Conservation (phyloP, 1,140 invertebrate genomes). For the Ceratosolen solmsi region DNA sequence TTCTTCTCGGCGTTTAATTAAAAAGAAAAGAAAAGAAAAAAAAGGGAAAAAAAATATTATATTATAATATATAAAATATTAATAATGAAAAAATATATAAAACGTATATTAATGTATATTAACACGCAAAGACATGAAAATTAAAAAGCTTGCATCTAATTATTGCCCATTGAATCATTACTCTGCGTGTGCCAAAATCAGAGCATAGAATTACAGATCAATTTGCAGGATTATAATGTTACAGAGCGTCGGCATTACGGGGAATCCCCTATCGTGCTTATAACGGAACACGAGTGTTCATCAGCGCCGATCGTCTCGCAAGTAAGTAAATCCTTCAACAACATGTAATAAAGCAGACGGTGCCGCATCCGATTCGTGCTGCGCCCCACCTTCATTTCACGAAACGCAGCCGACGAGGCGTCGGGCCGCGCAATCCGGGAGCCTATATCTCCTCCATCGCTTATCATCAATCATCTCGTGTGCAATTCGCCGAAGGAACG, state of each 20-base stretch:
- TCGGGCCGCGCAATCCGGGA: conserved; percentile 23
- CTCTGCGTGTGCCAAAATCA: background rate
- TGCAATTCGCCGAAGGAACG: background rate
- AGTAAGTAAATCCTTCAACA: conserved; percentile 33
- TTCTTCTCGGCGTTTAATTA: too few species aligned
- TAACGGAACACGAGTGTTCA: background rate
- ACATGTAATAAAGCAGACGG: conserved; percentile 3
- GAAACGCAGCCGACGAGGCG: conserved; percentile 8
- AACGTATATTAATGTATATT: too few species aligned
- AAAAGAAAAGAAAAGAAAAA: too few species aligned
- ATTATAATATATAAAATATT: too few species aligned
- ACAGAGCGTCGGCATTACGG: background rate
- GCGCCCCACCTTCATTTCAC: background rate
- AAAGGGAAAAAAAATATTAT: too few species aligned
- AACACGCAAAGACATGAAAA: too few species aligned
- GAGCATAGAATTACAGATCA: background rate
- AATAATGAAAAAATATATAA: too few species aligned
- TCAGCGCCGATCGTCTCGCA: background rate
- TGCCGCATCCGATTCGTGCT: conserved; percentile 2
- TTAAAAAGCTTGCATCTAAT: too few species aligned
- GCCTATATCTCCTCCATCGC: conserved; percentile 34
- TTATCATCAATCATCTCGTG: conserved; percentile 49
- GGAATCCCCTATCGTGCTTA: background rate
- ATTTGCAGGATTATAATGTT: background rate
- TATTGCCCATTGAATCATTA: background rate